Percentiles rank a stretch among this genome's conserved stretches.
phyloP scores from a whole-genome alignment of 2,797 vertebrate species.

The Miichthys miiuy region DNA sequence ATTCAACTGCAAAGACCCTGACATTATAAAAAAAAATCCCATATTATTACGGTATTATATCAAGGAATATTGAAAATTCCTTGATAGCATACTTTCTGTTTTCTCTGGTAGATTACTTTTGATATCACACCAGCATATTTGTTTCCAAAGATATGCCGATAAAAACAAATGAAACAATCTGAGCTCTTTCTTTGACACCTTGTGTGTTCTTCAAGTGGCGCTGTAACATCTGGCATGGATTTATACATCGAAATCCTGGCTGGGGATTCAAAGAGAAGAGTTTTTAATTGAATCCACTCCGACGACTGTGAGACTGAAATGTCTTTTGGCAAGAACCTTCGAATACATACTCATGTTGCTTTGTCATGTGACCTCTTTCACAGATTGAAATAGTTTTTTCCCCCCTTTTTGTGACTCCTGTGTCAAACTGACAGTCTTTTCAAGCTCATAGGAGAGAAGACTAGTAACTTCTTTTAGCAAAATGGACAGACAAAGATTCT shows the following conservation, averaged over 20 bases:
- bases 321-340: constrained; percentile 69
- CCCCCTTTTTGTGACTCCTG: constrained; percentile 15
- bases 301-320: constrained; percentile 75
- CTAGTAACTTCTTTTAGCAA: not conserved
- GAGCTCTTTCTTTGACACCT: constrained; percentile 68
- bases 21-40: not conserved
- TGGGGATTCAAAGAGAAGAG: constrained; percentile 74
- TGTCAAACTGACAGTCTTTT: constrained; percentile 31
- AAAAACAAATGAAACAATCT: constrained; percentile 60
- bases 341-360: constrained; percentile 66
- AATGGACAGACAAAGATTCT: not conserved
- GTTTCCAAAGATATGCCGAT: constrained; percentile 39
- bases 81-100: constrained; percentile 18
- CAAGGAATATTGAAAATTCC: not conserved
- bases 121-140: constrained; percentile 7
- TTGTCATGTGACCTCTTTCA: constrained; percentile 65
- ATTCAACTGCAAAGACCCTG: constrained; percentile 2
- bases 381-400: constrained; percentile 34
- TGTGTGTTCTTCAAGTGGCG: constrained; percentile 72
- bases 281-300: constrained; percentile 80
- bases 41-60: not conserved
- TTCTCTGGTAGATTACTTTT: constrained; percentile 21
- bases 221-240: constrained; percentile 79
- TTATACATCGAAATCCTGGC: constrained; percentile 74
- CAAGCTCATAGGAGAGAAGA: not conserved